Conservation (phyloP, 2,888 invertebrate genomes). For the Adela reaumurella region DNA sequence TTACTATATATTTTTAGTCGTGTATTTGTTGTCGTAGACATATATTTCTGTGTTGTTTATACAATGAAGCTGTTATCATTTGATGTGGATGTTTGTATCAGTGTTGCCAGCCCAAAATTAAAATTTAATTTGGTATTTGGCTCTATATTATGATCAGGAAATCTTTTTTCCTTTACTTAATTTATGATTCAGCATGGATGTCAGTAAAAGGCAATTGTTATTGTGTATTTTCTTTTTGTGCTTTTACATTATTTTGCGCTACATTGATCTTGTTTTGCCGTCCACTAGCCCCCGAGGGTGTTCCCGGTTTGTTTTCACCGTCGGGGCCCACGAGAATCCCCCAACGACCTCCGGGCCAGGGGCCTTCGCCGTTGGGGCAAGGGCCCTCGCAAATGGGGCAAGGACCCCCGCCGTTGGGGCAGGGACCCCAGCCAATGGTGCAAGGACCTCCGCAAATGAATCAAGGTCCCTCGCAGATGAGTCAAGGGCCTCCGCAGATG, state of each 20-base stretch:
- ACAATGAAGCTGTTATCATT: no score
- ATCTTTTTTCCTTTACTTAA: no score
- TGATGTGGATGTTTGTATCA: no score
- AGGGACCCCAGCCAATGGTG: slow-evolving; percentile 32
- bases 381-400: slow-evolving; percentile 14
- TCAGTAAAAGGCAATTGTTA: slow-evolving; percentile 5
- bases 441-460: slow-evolving; percentile 26
- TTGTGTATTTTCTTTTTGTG: slow-evolving; percentile 20
- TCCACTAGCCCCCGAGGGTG: slow-evolving; percentile 43
- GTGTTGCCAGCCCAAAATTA: no score
- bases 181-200: slow-evolving; percentile 3
- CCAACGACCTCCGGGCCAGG: slow-evolving; percentile 27
- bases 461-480: slow-evolving; percentile 25
- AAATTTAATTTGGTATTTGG: no score
- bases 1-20: no score
- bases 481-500: slow-evolving; percentile 17
- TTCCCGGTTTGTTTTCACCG: slow-evolving; percentile 46
- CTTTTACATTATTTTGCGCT: slow-evolving; percentile 20
- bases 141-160: no score
- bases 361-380: slow-evolving; percentile 28
- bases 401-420: slow-evolving; percentile 10
- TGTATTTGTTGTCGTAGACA: no score
- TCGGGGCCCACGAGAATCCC: slow-evolving; percentile 35
- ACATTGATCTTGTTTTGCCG: slow-evolving; percentile 15
- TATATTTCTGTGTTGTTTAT: no score